These are phyloP conservation scores for Chorisops tibialis DNA, from an alignment of 2,888 invertebrate genomes.

Conservation along the genomic window DNA sequence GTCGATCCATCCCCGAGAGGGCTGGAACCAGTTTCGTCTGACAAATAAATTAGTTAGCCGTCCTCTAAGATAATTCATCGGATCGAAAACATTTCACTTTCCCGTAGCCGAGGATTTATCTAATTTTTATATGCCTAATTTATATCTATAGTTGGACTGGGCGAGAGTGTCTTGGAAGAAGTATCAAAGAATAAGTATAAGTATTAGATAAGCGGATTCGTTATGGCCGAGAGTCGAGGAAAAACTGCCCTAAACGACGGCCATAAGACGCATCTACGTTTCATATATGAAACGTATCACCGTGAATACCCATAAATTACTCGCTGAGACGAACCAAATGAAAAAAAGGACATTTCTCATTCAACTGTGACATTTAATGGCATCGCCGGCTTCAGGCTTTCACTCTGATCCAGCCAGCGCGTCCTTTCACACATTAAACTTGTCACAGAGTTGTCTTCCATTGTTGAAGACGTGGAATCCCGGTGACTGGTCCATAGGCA, in stretches of 20 bases:
- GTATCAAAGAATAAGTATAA: neutral
- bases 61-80: slow-evolving; percentile 22
- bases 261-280: neutral
- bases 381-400: slow-evolving; percentile 27
- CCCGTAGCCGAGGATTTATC: slow-evolving; percentile 2
- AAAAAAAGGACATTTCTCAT: slow-evolving; percentile 34
- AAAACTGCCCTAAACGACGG: neutral
- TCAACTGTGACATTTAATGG: slow-evolving; percentile 32
- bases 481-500: too few species aligned
- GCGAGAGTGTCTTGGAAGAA: neutral
- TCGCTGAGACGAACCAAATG: slow-evolving; percentile 23
- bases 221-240: neutral
- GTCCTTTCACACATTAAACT: slow-evolving; percentile 32
- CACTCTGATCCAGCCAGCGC: slow-evolving; percentile 22
- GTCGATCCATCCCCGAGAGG: neutral
- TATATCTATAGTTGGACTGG: neutral
- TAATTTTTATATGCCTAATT: slow-evolving; percentile 2
- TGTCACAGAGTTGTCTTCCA: slow-evolving; percentile 28
- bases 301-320: slow-evolving; percentile 31
- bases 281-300: neutral
- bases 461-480: slow-evolving; percentile 1
- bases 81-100: slow-evolving; percentile 4
- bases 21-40: slow-evolving; percentile 25
- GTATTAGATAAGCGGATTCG: slow-evolving; percentile 26
- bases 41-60: slow-evolving; percentile 33